Conservation (phyloP, 2,888 invertebrate species). For the Xanthorhoe designata region DNA sequence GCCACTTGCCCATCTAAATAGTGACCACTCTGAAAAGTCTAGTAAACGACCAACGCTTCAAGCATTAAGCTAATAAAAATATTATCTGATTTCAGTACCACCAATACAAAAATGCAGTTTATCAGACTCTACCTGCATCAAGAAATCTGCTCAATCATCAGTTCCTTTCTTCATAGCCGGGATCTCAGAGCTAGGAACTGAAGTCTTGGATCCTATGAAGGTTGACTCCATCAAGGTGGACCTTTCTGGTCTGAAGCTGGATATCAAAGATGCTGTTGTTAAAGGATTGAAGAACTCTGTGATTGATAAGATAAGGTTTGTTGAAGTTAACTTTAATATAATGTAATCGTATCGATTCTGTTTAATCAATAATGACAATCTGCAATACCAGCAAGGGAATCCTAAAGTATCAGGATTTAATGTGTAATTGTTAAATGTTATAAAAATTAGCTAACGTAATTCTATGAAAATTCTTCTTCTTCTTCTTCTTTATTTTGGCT, state of each 20-base stretch:
- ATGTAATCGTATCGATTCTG: too few species aligned
- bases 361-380: too few species aligned
- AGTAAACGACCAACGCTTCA: too few species aligned
- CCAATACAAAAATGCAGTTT: conserved; percentile 62
- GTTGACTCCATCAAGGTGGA: conserved; percentile 62
- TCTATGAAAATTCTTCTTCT: too few species aligned
- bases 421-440: too few species aligned
- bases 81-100: conserved; percentile 53
- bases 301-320: conserved; percentile 61
- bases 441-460: too few species aligned
- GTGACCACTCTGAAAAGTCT: too few species aligned
- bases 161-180: conserved; percentile 54
- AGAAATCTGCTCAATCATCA: conserved; percentile 53
- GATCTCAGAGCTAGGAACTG: conserved; percentile 59
- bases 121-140: conserved; percentile 57
- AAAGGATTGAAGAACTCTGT: conserved; percentile 55
- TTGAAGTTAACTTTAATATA: background rate
- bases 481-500: too few species aligned
- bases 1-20: too few species aligned
- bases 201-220: conserved; percentile 62
- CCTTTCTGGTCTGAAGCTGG: conserved; percentile 64
- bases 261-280: conserved; percentile 54
- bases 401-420: too few species aligned
- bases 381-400: too few species aligned
- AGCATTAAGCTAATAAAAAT: too few species aligned